A percentile compares a stretch with the other conserved stretches of the same genome.
Evolutionary conservation across 2,888 invertebrate genomes (phyloP).

Genomic region (Margaritifera margaritifera): DNA sequence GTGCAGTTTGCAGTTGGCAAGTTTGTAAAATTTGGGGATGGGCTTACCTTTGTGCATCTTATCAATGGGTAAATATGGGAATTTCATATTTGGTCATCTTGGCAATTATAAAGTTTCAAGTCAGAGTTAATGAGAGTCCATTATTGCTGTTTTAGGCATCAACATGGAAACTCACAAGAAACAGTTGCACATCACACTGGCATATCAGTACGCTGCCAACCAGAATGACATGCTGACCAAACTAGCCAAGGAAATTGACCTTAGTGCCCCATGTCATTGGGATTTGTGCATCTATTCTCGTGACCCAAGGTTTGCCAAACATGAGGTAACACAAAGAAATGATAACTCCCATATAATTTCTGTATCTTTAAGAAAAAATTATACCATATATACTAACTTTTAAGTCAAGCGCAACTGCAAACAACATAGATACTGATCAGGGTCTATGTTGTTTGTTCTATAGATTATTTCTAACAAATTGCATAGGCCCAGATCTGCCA

Average conservation of each 20-base stretch:
- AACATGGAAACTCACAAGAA: constrained; percentile 84
- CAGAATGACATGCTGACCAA: constrained; percentile 83
- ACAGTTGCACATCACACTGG: constrained; percentile 89
- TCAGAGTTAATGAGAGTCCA: too few relatives aligned
- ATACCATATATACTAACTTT: not conserved
- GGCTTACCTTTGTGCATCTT: too few relatives aligned
- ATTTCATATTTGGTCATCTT: too few relatives aligned
- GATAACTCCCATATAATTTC: not conserved
- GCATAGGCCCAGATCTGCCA: too few relatives aligned
- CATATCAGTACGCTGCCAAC: constrained; percentile 87
- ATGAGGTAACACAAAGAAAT: constrained; percentile 53
- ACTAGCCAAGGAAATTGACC: constrained; percentile 83
- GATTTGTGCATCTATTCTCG: constrained; percentile 90
- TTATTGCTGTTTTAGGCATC: constrained; percentile 47
- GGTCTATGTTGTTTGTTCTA: too few relatives aligned
- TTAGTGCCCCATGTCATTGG: constrained; percentile 82
- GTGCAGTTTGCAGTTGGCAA: too few relatives aligned
- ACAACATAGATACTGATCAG: too few relatives aligned
- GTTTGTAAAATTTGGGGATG: too few relatives aligned
- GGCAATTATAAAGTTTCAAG: too few relatives aligned
- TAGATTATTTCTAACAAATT: too few relatives aligned
- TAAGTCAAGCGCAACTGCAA: too few relatives aligned
- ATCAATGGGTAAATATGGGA: too few relatives aligned
- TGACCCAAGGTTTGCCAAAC: constrained; percentile 75
- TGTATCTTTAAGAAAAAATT: not conserved